Evolutionary conservation across 1,140 invertebrate species (phyloP).

Genomic region (Teleogryllus occipitalis): DNA sequence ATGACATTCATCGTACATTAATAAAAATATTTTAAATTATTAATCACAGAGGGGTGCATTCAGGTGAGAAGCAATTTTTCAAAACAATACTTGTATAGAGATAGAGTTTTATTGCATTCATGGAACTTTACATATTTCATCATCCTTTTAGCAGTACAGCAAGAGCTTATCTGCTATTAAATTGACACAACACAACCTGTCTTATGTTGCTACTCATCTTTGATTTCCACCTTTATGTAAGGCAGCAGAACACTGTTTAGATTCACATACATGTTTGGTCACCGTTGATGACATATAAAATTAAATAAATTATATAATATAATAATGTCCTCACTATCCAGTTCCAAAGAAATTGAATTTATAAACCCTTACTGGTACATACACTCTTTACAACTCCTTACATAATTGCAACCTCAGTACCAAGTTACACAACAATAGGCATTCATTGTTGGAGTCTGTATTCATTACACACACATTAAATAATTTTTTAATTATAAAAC

Average conservation of each 20-base stretch:
- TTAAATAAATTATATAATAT: neutral
- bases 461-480: neutral
- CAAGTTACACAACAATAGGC: neutral
- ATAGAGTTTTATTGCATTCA: constrained; percentile 28
- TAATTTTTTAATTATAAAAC: neutral
- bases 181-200: constrained; percentile 9
- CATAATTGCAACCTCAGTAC: neutral
- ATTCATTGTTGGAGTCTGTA: neutral
- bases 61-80: too few relatives aligned
- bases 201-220: constrained; percentile 6
- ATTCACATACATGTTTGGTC: neutral
- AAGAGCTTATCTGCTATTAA: neutral
- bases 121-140: constrained; percentile 23
- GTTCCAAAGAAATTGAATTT: neutral
- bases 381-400: neutral
- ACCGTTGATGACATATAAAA: neutral
- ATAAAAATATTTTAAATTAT: too few relatives aligned
- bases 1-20: too few relatives aligned
- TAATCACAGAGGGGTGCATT: too few relatives aligned
- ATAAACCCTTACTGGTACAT: neutral
- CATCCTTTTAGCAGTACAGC: neutral
- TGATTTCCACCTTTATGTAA: neutral
- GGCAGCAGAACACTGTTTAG: neutral
- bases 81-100: constrained; percentile 23
- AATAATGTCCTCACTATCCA: neutral